A percentile compares a stretch with the other conserved stretches of the same genome.
Evolutionary conservation across 2,797 vertebrate species (phyloP).

Genomic region (Tarsius wallacei): DNA sequence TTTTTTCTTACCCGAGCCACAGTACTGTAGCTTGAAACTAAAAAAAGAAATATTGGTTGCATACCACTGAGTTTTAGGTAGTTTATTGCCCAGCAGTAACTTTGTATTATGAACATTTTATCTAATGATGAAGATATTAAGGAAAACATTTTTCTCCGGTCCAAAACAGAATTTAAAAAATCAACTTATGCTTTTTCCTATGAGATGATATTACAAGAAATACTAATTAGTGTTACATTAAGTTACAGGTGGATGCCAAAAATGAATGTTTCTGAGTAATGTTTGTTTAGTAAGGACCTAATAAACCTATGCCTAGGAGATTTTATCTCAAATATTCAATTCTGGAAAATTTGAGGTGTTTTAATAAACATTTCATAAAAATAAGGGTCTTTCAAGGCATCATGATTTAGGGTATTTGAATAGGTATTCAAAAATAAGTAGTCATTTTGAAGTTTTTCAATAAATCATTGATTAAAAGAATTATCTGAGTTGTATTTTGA

Average conservation of each 20-base stretch:
- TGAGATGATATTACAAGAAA: background rate
- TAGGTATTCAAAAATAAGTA: background rate
- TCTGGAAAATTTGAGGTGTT: background rate
- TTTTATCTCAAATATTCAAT: background rate
- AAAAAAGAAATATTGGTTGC: background rate
- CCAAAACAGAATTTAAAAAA: background rate
- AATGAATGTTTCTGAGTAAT: background rate
- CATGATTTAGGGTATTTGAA: background rate
- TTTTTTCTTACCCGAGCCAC: background rate
- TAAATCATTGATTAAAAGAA: background rate
- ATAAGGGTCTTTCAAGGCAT: background rate
- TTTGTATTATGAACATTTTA: background rate
- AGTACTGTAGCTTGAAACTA: background rate
- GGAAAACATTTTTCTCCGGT: background rate
- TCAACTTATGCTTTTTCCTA: background rate
- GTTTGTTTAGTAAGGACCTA: background rate
- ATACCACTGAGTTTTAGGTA: background rate
- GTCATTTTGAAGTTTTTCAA: background rate
- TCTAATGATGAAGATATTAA: background rate
- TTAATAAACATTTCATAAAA: background rate
- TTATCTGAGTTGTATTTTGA: conserved; percentile 5
- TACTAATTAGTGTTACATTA: background rate
- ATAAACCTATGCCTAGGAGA: background rate
- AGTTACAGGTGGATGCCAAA: background rate
- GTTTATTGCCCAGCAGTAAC: background rate